These are phyloP conservation scores for Riparia riparia DNA, from an alignment of 2,113 vertebrate genomes.

Conservation along the genomic window DNA sequence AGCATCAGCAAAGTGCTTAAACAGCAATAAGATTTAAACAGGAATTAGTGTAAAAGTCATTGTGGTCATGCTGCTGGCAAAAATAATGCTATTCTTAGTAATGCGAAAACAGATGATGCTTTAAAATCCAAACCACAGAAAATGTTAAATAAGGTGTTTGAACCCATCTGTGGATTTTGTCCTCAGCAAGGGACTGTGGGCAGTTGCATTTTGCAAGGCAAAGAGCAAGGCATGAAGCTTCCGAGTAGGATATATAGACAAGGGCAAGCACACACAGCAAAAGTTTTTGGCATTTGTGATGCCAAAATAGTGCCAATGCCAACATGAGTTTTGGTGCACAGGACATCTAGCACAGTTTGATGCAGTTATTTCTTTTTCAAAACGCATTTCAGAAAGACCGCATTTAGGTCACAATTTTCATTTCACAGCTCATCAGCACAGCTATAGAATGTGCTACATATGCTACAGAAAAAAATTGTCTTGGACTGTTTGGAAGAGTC, in stretches of 20 bases:
- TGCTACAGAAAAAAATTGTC: not conserved
- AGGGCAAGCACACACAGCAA: not conserved
- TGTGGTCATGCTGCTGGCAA: constrained; percentile 34
- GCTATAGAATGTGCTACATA: not conserved
- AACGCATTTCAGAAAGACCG: not conserved
- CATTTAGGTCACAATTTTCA: not conserved
- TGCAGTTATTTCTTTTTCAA: not conserved
- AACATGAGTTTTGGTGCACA: not conserved
- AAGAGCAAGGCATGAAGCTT: not conserved
- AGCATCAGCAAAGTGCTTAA: constrained; percentile 6
- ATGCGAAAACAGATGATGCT: constrained; percentile 24
- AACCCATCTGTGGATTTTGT: not conserved
- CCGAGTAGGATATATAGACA: not conserved
- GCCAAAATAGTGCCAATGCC: not conserved
- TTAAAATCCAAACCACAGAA: constrained; percentile 40
- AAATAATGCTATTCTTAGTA: constrained; percentile 33
- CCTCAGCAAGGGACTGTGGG: not conserved
- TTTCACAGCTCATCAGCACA: constrained; percentile 1
- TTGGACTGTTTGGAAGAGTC: not conserved
- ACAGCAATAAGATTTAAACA: not conserved
- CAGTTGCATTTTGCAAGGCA: not conserved
- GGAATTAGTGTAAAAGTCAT: constrained; percentile 11
- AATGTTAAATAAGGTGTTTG: not conserved
- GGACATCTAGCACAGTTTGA: not conserved
- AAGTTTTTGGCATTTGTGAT: not conserved